These are phyloP conservation scores for Nephila pilipes DNA, from an alignment of 1,140 invertebrate species.

Conservation along the genomic window DNA sequence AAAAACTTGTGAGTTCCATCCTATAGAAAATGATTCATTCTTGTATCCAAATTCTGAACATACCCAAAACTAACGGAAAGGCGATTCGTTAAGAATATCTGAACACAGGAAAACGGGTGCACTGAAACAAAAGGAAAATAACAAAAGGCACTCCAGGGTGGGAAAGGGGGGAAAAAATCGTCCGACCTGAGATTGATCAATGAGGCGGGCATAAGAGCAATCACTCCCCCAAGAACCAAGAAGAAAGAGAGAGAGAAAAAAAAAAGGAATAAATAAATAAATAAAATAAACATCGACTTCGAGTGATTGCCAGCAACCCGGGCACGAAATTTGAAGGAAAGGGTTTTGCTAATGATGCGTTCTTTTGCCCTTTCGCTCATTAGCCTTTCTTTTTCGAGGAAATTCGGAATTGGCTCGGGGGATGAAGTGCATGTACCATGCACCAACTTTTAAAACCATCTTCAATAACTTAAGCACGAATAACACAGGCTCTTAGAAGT, in stretches of 20 bases:
- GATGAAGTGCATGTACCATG: not conserved
- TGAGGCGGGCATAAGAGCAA: not conserved
- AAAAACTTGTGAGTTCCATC: too few relatives aligned
- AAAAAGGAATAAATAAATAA: not conserved
- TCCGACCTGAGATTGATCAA: slow-evolving; percentile 29
- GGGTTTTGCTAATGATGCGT: slow-evolving; percentile 34
- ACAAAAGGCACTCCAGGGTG: too few relatives aligned
- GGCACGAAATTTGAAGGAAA: slow-evolving; percentile 14
- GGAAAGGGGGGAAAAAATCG: not conserved
- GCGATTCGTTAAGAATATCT: too few relatives aligned
- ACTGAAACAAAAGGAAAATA: too few relatives aligned
- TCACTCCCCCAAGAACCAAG: not conserved
- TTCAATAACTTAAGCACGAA: slow-evolving; percentile 23
- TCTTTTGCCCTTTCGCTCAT: slow-evolving; percentile 20
- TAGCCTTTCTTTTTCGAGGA: slow-evolving; percentile 8
- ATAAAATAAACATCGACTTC: slow-evolving; percentile 7
- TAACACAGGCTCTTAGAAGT: not conserved
- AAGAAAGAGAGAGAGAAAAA: not conserved
- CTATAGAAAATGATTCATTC: too few relatives aligned
- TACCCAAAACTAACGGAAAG: too few relatives aligned
- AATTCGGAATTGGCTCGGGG: not conserved
- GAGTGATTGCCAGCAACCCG: not conserved
- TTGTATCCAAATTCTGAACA: too few relatives aligned
- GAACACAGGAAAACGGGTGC: too few relatives aligned
- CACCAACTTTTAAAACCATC: not conserved